Percentiles rank a stretch among this genome's conserved stretches.
Conservation (phyloP, 2,797 vertebrate species). For the Schizopygopsis pylzovi region DNA sequence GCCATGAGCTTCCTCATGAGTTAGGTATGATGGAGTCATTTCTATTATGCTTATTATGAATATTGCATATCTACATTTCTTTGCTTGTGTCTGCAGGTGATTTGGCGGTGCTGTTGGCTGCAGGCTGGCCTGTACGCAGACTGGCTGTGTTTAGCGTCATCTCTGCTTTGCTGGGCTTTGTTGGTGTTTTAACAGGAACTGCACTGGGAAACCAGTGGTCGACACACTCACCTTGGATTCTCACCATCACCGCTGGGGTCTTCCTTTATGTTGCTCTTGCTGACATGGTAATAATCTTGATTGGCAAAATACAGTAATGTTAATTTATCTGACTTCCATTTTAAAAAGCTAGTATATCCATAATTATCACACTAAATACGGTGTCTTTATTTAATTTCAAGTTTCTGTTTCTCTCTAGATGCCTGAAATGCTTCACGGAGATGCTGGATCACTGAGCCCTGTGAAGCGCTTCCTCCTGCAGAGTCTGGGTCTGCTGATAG, state of each 20-base stretch:
- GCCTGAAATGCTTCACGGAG: constrained; percentile 73
- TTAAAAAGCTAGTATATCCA: not conserved
- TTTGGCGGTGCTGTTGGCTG: constrained; percentile 79
- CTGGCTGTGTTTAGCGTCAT: constrained; percentile 76
- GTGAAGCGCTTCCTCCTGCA: constrained; percentile 70
- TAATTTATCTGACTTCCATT: not conserved
- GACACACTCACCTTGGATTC: constrained; percentile 81
- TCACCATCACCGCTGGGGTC: constrained; percentile 80
- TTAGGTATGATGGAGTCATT: constrained; percentile 71
- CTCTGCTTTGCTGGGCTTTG: constrained; percentile 78
- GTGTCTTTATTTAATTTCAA: not conserved
- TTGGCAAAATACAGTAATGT: not conserved
- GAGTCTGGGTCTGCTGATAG: constrained; percentile 78
- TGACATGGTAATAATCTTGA: constrained; percentile 78
- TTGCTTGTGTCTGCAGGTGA: constrained; percentile 72
- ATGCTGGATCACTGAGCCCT: constrained; percentile 39
- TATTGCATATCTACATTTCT: not conserved
- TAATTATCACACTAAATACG: not conserved
- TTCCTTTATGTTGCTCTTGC: constrained; percentile 85
- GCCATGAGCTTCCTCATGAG: constrained; percentile 85
- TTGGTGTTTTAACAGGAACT: constrained; percentile 73
- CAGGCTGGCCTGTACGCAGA: constrained; percentile 71
- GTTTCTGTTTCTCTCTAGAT: constrained; percentile 67
- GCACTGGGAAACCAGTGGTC: constrained; percentile 72
- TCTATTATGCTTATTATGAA: not conserved